Evolutionary conservation across 2,888 invertebrate genomes (phyloP).

Genomic region (Cepaea hortensis): DNA sequence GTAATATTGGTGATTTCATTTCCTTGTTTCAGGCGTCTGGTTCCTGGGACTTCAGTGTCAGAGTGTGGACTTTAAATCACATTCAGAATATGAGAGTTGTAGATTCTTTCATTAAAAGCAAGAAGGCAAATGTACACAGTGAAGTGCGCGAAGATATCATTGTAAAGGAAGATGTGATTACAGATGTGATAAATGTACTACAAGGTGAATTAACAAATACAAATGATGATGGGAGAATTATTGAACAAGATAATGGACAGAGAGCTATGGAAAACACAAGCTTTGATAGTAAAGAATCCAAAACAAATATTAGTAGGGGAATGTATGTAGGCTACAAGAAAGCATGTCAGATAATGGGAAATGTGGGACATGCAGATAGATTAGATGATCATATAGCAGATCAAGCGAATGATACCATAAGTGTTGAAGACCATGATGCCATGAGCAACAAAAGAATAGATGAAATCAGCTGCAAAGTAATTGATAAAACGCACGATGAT

Average conservation of each 20-base stretch:
- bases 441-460: background rate
- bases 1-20: background rate
- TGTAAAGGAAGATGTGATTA: background rate
- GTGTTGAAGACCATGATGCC: background rate
- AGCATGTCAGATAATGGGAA: background rate
- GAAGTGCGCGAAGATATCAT: background rate
- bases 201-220: background rate
- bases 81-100: constrained; percentile 22
- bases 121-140: background rate
- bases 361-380: background rate
- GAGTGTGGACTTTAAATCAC: constrained; percentile 68
- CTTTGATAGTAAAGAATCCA: background rate
- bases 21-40: constrained; percentile 70
- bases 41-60: constrained; percentile 74
- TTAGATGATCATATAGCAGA: background rate
- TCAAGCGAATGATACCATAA: background rate
- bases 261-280: background rate
- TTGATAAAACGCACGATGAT: background rate
- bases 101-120: background rate
- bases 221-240: background rate
- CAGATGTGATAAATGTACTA: background rate
- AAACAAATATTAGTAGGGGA: background rate
- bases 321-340: background rate
- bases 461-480: background rate
- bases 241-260: background rate